Evolutionary conservation across 1,140 invertebrate species (phyloP).

Genomic region (Phymastichus coffea): DNA sequence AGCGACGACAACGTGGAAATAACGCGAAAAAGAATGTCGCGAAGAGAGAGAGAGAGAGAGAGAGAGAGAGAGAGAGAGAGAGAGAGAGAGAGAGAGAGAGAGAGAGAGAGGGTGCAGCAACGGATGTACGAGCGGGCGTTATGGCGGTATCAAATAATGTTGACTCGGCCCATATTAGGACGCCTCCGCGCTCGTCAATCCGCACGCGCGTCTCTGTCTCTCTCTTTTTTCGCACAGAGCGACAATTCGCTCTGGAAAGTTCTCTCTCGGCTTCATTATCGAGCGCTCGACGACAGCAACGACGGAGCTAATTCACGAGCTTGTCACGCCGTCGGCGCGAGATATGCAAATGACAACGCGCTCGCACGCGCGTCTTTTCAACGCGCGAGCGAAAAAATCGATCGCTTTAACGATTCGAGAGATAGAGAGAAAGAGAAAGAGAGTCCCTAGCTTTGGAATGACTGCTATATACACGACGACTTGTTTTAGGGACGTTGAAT

Average conservation of each 20-base stretch:
- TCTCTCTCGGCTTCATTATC: too few species aligned
- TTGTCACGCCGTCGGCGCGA: conserved; percentile 20
- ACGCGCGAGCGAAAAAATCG: too few species aligned
- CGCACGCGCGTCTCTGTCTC: neutral
- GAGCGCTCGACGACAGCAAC: too few species aligned
- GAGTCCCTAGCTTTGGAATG: too few species aligned
- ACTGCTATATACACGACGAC: too few species aligned
- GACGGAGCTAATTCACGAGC: conserved; percentile 15
- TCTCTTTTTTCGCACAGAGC: neutral
- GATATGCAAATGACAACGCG: conserved; percentile 22
- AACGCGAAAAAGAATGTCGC: too few species aligned
- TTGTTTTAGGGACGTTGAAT: too few species aligned
- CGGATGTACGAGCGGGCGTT: conserved; percentile 5
- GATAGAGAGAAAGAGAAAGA: too few species aligned
- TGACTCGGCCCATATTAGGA: conserved; percentile 47
- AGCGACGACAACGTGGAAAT: too few species aligned
- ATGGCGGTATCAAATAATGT: conserved; percentile 41
- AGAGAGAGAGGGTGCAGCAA: neutral
- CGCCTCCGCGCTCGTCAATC: conserved; percentile 29
- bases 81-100: neutral
- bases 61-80: neutral
- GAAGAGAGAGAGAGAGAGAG: neutral
- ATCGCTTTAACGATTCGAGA: too few species aligned
- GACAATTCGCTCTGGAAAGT: too few species aligned
- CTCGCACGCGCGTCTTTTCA: too few species aligned